Conservation (phyloP, 2,888 invertebrate species). For the Noctua pronuba region DNA sequence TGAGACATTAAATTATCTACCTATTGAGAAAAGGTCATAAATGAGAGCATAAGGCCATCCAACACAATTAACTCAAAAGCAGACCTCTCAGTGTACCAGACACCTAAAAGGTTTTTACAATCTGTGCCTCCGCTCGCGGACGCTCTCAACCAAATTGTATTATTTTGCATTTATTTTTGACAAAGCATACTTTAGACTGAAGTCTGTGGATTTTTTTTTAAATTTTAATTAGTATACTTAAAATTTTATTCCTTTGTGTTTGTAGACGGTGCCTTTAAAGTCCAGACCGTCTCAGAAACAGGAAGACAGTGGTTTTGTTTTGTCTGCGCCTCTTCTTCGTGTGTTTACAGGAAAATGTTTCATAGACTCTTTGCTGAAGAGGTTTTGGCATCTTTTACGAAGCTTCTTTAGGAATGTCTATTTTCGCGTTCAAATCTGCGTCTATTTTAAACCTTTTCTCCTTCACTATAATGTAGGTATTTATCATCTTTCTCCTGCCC, state of each 20-base stretch:
- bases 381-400: constrained; percentile 34
- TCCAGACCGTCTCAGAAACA: constrained; percentile 52
- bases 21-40: constrained; percentile 3
- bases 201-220: constrained; percentile 68
- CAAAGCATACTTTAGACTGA: constrained; percentile 81
- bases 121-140: constrained; percentile 77
- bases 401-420: constrained; percentile 18
- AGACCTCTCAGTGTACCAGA: constrained; percentile 53
- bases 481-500: neutral
- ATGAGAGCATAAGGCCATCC: constrained; percentile 8
- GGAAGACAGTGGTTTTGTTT: constrained; percentile 54
- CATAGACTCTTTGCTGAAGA: constrained; percentile 35
- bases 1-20: neutral
- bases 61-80: constrained; percentile 38
- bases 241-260: constrained; percentile 69
- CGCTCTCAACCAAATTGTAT: constrained; percentile 88
- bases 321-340: constrained; percentile 47
- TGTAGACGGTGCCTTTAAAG: constrained; percentile 56
- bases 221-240: constrained; percentile 65
- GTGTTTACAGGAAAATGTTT: constrained; percentile 51
- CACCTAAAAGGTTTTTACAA: constrained; percentile 80
- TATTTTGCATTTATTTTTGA: constrained; percentile 90
- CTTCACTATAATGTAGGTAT: neutral
- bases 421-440: neutral
- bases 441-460: neutral